Evolutionary conservation across 2,113 vertebrate species (phyloP), one percentile per base, ranked within the genome.

Genomic region (Sitta europaea): DNA sequence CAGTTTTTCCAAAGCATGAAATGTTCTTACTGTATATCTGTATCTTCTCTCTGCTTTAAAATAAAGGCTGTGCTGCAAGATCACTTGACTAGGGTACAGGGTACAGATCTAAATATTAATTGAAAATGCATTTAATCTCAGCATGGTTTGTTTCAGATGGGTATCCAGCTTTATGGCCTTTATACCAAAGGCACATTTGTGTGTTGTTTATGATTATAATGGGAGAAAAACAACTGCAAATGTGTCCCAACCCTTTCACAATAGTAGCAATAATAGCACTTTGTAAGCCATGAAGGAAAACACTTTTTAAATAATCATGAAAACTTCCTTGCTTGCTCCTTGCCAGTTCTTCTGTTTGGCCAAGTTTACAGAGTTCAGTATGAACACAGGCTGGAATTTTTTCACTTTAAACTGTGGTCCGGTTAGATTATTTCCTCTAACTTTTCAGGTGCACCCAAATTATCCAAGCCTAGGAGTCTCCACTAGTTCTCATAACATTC

Each of bases 1-100:
- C 72, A 93, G 79, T 73, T 92, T 84, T 61, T 87, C 38, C 76
- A 94, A 95, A 82, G 68, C 66, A 70, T 48, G 50, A 93, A 92
- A 92, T 73, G 72, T 88, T 86, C 21, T 47, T 75, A 33, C 45
- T 84, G 42, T 55, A 71, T 38, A n/a, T 72, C 36, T 53, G 29
- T 63, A 48, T 95, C 68, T 77, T 62, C 57, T 96, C 59, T 28
- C 68, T 92, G 59, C 67, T 76, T 70, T 42, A 63, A 86, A 90
- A 79, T 13, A 63, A 58, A 38, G 14, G 14, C 6, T 35, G 28
- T 57, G 31, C 72, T 72, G 21, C 57, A 83, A 58, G 40, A 81
- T 40, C n/a, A 5, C 47, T 83, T 4, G 8, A 59, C 31, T 58
- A 36, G 43, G 8, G 13, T 65, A 31, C 48, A 31, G 40, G 62